Evolutionary conservation across 2,113 vertebrate genomes (phyloP).

Genomic region (Erpornis zantholeuca): DNA sequence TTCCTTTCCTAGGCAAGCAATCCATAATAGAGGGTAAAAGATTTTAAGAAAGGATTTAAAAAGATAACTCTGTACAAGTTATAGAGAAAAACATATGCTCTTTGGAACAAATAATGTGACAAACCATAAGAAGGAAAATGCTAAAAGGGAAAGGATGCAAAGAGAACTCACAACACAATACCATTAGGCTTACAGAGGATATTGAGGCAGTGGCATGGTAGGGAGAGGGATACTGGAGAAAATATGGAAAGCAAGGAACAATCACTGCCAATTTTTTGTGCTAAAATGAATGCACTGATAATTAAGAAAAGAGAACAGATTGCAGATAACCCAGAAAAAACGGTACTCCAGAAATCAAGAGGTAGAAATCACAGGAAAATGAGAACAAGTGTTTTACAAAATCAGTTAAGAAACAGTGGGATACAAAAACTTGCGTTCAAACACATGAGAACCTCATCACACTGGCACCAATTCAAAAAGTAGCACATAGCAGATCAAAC

Average conservation of each 20-base stretch:
- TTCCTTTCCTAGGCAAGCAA: neutral
- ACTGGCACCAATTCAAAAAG: neutral
- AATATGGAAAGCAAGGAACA: neutral
- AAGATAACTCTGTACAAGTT: neutral
- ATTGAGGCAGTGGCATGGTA: neutral
- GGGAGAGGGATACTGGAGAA: neutral
- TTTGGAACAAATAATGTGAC: neutral
- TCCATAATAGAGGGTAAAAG: neutral
- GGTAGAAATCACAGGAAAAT: neutral
- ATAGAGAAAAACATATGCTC: neutral
- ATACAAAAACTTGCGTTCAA: neutral
- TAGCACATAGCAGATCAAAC: neutral
- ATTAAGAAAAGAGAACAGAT: neutral
- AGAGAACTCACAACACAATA: neutral
- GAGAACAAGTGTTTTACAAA: neutral
- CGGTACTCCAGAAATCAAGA: neutral
- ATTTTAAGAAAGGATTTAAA: neutral
- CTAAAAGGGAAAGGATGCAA: neutral
- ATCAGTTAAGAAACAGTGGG: neutral
- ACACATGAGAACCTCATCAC: neutral
- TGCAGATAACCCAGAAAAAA: neutral
- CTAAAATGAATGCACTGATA: neutral
- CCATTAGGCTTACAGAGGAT: neutral
- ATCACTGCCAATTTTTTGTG: neutral
- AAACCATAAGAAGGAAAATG: neutral